Percentiles rank a stretch among this genome's conserved stretches.
Evolutionary conservation across 2,888 invertebrate genomes (phyloP).

Genomic region (Hipparchia semele): DNA sequence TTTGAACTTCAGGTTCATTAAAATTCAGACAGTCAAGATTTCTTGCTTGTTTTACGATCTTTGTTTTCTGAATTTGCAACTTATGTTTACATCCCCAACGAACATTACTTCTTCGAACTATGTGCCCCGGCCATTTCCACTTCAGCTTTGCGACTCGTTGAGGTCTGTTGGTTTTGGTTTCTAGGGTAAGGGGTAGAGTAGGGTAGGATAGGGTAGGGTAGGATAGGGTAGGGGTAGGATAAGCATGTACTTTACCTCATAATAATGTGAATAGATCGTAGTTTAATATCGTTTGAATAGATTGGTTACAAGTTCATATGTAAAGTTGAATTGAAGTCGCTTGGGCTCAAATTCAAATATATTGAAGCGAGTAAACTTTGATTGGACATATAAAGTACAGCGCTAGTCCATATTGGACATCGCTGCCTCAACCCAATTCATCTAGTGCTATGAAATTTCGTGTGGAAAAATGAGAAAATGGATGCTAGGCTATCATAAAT

Average conservation of each 20-base stretch:
- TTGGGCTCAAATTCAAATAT: slow-evolving; percentile 5
- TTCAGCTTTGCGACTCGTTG: too few species aligned
- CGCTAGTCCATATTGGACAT: slow-evolving; percentile 2
- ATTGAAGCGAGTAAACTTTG: not conserved
- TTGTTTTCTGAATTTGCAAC: slow-evolving; percentile 9
- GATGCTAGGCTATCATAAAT: not conserved
- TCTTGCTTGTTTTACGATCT: slow-evolving; percentile 7
- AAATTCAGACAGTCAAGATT: slow-evolving; percentile 9
- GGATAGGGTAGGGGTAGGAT: too few species aligned
- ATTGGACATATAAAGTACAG: slow-evolving; percentile 12
- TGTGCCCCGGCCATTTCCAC: too few species aligned
- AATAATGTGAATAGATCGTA: too few species aligned
- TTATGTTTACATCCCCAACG: not conserved
- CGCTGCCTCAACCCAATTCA: not conserved
- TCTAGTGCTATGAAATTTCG: not conserved
- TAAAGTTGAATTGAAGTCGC: not conserved
- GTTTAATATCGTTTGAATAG: too few species aligned
- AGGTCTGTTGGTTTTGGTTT: too few species aligned
- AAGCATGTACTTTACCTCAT: too few species aligned
- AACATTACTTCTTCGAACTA: too few species aligned
- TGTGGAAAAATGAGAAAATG: not conserved
- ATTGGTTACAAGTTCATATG: too few species aligned
- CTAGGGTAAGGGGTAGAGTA: too few species aligned
- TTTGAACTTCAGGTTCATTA: slow-evolving; percentile 7
- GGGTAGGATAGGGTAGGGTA: too few species aligned